These are phyloP conservation scores for Chamaea fasciata DNA, from an alignment of 2,113 vertebrate species.

Conservation along the genomic window DNA sequence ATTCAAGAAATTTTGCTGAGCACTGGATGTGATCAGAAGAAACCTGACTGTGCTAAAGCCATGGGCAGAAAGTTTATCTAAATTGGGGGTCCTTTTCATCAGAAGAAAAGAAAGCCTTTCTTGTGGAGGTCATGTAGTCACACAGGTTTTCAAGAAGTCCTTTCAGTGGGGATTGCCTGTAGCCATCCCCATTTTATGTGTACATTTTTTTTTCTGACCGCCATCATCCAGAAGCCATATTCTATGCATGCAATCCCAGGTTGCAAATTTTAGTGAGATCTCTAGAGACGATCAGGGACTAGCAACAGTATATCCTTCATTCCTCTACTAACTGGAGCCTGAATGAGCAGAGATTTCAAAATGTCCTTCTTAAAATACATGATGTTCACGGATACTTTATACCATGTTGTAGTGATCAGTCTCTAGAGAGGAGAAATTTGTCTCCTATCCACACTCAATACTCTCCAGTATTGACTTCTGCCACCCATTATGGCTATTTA, in stretches of 20 bases:
- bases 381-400: not conserved
- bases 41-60: not conserved
- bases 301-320: not conserved
- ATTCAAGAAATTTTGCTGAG: not conserved
- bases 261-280: not conserved
- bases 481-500: not conserved
- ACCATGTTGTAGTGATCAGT: not conserved
- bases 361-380: not conserved
- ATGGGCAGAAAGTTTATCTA: not conserved
- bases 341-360: not conserved
- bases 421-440: not conserved
- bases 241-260: not conserved
- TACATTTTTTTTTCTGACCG: not conserved
- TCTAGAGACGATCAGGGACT: not conserved
- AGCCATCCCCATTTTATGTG: not conserved
- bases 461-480: not conserved
- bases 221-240: not conserved
- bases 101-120: not conserved
- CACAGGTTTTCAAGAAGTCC: not conserved
- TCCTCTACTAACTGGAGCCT: not conserved
- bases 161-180: not conserved
- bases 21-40: not conserved
- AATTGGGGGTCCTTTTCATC: not conserved
- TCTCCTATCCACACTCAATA: not conserved
- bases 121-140: not conserved